Base-by-base conservation (phyloP, 92 coral and sea anemone species). In the Blastomussa wellsi region DNA sequence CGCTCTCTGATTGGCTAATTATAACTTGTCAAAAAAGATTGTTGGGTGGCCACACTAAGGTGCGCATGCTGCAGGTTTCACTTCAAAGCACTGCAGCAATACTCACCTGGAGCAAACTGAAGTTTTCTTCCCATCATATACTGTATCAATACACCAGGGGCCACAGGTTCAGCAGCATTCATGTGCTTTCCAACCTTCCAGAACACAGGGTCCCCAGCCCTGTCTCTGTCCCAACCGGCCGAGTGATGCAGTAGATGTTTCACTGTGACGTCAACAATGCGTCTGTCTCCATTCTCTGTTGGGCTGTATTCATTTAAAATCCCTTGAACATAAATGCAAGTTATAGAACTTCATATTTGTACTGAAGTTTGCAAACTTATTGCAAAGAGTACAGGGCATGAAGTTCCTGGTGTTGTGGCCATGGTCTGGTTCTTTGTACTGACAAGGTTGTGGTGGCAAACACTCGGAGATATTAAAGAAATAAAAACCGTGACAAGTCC, bases 141-240 rank as follows among this genome's bases (percentile, higher is more conserved):
- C 35, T 85, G 75, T 29, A 85, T 77, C 16, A 85, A 75, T 17
- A 85, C 70, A 26, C 65, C 17, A 44, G 88, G 84, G 14, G 76
- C 24, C 83, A 77, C 88, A 48, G 88, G 88, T 33, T 85, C 88
- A 19, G 71, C 67, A 44, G 69, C 82, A 77, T 77, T 67, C 82
- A 77, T 77, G 33, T 77, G 77, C 77, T 77, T 85, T 76, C 88
- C 84, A 49, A 85, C 82, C 69, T 85, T 85, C 88, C 88, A 85
- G 52, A 85, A 85, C 66, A 85, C 88, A 75, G 88, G 82, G 31
- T 85, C 88, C 83, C 88, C 88, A 41, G 88, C 88, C 76, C 84
- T 85, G 77, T 85, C 88, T 75, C 88, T 42, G 39, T 85, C 88
- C 88, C 88, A 85, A 35, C 88, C 88, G 66, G 88, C 78, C 29